phyloP scores from a whole-genome alignment of 2,113 vertebrate genomes.

The Otolemur garnettii region DNA sequence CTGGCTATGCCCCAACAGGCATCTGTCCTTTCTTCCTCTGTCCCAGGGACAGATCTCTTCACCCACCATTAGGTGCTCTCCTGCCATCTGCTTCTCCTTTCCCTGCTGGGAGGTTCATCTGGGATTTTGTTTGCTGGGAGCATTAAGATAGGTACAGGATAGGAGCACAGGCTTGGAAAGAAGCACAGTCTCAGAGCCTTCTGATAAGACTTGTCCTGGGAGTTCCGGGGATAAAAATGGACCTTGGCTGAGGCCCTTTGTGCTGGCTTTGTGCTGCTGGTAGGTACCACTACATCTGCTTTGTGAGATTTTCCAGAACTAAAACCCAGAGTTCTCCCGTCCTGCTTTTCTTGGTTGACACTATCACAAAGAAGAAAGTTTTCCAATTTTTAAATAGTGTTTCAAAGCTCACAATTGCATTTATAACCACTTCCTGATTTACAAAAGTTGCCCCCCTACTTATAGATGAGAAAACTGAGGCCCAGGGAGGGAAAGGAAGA shows the following conservation, averaged over 20 bases:
- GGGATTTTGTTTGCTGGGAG: not conserved
- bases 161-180: not conserved
- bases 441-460: not conserved
- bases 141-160: not conserved
- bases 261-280: not conserved
- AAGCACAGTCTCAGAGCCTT: not conserved
- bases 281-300: not conserved
- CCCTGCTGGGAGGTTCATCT: not conserved
- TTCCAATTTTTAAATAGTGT: not conserved
- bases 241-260: not conserved
- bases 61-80: not conserved
- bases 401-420: not conserved
- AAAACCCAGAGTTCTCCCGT: not conserved
- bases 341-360: not conserved
- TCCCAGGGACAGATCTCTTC: not conserved
- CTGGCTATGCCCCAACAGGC: no score
- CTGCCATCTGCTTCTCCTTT: not conserved
- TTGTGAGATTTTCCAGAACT: not conserved
- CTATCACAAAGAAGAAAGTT: not conserved
- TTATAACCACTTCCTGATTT: not conserved
- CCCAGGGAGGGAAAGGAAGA: not conserved
- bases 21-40: not conserved
- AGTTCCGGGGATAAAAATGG: not conserved
- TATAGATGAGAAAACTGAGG: constrained; percentile 25
- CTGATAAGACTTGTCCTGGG: not conserved